Percentiles rank a stretch among this genome's conserved stretches.
These are phyloP conservation scores for Phenganax subtilis DNA, from an alignment of 92 coral and sea anemone genomes.

Conservation along the genomic window DNA sequence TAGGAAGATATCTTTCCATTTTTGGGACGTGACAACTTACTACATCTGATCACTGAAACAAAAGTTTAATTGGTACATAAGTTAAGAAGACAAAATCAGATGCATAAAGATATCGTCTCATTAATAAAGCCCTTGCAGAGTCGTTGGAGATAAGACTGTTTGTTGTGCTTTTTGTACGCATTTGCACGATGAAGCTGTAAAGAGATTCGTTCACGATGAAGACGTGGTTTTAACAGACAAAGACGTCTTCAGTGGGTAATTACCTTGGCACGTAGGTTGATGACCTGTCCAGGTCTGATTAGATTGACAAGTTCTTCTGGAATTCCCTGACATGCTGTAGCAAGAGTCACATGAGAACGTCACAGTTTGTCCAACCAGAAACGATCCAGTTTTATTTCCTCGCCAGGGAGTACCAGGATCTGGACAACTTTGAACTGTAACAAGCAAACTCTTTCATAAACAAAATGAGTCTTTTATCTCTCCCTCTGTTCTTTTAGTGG, in stretches of 20 bases:
- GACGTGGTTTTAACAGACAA: background rate
- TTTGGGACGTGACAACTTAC: background rate
- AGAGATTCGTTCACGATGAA: background rate
- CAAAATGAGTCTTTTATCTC: no score
- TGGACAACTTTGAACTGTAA: constrained; percentile 4
- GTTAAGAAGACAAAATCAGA: background rate
- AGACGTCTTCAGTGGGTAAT: background rate
- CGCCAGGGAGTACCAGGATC: background rate
- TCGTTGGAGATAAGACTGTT: no score
- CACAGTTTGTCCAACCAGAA: background rate
- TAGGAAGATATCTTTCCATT: background rate
- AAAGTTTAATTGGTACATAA: background rate
- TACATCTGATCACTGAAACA: background rate
- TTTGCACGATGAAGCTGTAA: background rate
- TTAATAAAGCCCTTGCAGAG: no score
- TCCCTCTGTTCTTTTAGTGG: background rate
- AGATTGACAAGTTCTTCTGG: constrained; percentile 30
- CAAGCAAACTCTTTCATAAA: background rate
- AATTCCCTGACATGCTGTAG: background rate
- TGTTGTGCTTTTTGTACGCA: no score
- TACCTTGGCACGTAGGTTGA: background rate
- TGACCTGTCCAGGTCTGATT: constrained; percentile 21
- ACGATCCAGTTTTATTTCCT: background rate
- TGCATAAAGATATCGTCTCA: no score
- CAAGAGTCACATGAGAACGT: background rate